Evolutionary conservation across 2,888 invertebrate species (phyloP), one percentile per base, ranked within the genome.

Genomic region (Coecobrya sp.): DNA sequence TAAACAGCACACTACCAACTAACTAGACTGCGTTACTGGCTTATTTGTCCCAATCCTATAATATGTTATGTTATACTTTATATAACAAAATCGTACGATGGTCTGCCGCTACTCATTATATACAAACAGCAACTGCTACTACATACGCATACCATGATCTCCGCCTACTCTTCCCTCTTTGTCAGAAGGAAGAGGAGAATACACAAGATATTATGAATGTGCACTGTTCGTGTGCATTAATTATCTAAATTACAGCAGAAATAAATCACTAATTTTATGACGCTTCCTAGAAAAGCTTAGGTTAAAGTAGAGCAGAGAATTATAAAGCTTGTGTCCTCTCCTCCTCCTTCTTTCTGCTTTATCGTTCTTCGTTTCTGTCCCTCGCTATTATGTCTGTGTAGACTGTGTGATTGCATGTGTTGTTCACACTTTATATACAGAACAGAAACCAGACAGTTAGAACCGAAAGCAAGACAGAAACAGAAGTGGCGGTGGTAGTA

Each of bases 211-310:
- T 92, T 92, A 92, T 89, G 89, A 92, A 92, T 92, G 92, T 88
- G 85, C 86, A 79, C 79, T 93, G 92, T 93, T 89, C 93, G 93
- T 92, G 93, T 94, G 94, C 94, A 94, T 94, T 94, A 94, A 94
- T 94, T 94, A 94, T 94, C 94, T 93, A 94, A 94, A 94, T 94
- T 94, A 94, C 94, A 93, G 93, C 93, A 82, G 92, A 93, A 93
- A 94, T 94, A 94, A 94, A 94, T 94, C 94, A 94, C 94, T 94
- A 94, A 94, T 94, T 94, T 94, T 94, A 94, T 94, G 94, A 94
- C 94, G 94, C 94, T 93, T 93, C 91, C 93, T 85, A 92, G 92
- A 89, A 92, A 88, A 85, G 76, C 82, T 88, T 68, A 88, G 92
- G 82, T 92, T 92, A 89, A 89, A 89, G 88, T 76, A 55, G 91